Base-by-base conservation (phyloP, 1,140 invertebrate genomes). In the Pseudomyrmex pallidus region DNA sequence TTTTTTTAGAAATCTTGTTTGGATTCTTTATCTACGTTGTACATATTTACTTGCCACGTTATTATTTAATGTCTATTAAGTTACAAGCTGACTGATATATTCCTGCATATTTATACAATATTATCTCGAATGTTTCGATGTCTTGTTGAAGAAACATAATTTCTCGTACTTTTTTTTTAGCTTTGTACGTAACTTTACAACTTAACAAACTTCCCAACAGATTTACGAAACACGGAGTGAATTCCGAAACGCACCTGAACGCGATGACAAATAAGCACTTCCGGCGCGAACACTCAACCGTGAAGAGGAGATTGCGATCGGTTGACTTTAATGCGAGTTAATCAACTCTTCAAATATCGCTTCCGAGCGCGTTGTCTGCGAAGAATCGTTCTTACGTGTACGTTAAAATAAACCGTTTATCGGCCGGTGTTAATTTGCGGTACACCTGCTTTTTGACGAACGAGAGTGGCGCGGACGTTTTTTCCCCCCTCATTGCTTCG, bases 391-490 rank as follows among this genome's bases (percentile, higher is more conserved):
- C 35, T 35, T 35, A 35, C 61, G 66, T 83, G 67, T 35, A 35
- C 35, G 35, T 35, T 35, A 35, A 35, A 80, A 59, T 59, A 22
- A 72, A 84, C 64, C 82, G 85, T 87, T 87, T 82, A 86, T 59
- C 72, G 78, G 46, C 22, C 59, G 46, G 86, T 77, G 72, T 66
- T 86, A 87, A 86, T 86, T 87, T 87, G 48, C 54, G 63, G 54
- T 50, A 72, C 86, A 87, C 85, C 86, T 87, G 86, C 78, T 86
- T 85, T 70, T 72, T 56, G 84, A 48, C 67, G 25, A 77, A 83
- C 35, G 17, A 64, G 22, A 52, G 66, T 25, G 66, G 59, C 46
- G 64, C 73, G 56, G 86, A 67, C 46, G 66, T 67, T 35, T 35
- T 35, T 74, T 56, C 35, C 54, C 35, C 54, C 46, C 59, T 48